A percentile compares a stretch with the other conserved stretches of the same genome.
phyloP scores from a whole-genome alignment of 2,888 invertebrate species.

The Oegoconia quadripuncta region DNA sequence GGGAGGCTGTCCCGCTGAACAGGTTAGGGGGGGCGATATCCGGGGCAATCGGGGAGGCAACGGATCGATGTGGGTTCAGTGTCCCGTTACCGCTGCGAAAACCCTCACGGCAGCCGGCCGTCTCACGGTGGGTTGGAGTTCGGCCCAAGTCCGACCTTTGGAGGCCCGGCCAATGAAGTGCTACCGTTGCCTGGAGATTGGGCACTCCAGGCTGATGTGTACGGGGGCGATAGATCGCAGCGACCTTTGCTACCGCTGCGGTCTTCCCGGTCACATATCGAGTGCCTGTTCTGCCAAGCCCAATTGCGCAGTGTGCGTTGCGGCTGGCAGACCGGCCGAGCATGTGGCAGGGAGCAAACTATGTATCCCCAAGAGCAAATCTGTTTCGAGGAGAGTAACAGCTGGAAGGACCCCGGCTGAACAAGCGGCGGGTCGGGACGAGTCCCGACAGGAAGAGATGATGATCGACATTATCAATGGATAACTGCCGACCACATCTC shows the following conservation, averaged over 20 bases:
- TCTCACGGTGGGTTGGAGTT: background rate
- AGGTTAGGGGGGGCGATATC: background rate
- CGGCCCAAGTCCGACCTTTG: background rate
- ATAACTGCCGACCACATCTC: no score
- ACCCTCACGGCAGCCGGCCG: background rate
- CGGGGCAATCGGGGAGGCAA: constrained; percentile 1
- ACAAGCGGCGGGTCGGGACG: background rate
- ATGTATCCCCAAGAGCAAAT: background rate
- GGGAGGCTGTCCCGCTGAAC: background rate
- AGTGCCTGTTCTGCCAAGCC: background rate
- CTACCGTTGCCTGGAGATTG: background rate
- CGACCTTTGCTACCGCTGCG: background rate
- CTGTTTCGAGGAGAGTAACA: no score
- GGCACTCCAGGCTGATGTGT: background rate
- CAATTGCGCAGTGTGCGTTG: background rate
- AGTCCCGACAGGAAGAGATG: background rate
- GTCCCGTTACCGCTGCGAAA: constrained; percentile 3
- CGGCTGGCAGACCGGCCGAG: background rate
- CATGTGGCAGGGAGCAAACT: background rate
- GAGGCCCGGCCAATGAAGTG: no score
- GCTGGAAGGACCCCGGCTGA: background rate
- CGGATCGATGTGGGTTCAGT: background rate
- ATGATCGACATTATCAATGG: no score
- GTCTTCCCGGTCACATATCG: background rate
- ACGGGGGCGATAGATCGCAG: background rate